Base-by-base conservation (phyloP, 2,888 invertebrate species). In the Papilio elwesi region DNA sequence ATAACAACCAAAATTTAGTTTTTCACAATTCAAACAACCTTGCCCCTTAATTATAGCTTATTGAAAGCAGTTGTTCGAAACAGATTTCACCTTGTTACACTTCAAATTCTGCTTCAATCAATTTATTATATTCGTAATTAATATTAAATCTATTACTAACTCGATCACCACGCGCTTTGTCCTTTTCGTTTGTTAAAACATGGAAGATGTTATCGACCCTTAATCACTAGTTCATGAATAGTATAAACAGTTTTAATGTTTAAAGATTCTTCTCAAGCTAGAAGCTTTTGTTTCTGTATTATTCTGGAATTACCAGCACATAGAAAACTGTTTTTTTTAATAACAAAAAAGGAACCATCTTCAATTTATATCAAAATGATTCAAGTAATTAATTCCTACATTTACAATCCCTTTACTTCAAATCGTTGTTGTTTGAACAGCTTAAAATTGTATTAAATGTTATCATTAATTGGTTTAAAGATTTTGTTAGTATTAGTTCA, bases 171-270 rank as follows among this genome's bases (percentile, higher is more conserved):
- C 51, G 52, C 53, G n/a, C 38, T 47, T 64, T 62, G 43, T 66
- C 49, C 51, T 16, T 49, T 67, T 55, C 38, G 43, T 71, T 26
- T 49, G 63, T 68, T 51, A 65, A 66, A 71, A 69, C 71, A 71
- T 59, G 62, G n/a, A n/a, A n/a, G n/a, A 66, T 72, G 47, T 69
- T 72, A 70, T 69, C 71, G 69, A 67, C 38, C 38, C 69, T 74
- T 72, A 74, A 48, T 53, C 11, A 53, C 48, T 72, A 59, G 16
- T 63, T 72, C 36, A 62, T 67, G 15, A 71, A 43, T 74, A 52
- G 66, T 62, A 70, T 67, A 62, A 74, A 74, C 71, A 70, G 65
- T 48, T 70, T 68, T n/a, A 2, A 10, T 70, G 36, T 51, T 63
- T 16, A 9, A 36, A 16, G 47, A 48, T 6, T n/a, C n/a, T n/a